Evolutionary conservation across 2,113 vertebrate genomes (phyloP).

Genomic region (Paraplagusia blochii): DNA sequence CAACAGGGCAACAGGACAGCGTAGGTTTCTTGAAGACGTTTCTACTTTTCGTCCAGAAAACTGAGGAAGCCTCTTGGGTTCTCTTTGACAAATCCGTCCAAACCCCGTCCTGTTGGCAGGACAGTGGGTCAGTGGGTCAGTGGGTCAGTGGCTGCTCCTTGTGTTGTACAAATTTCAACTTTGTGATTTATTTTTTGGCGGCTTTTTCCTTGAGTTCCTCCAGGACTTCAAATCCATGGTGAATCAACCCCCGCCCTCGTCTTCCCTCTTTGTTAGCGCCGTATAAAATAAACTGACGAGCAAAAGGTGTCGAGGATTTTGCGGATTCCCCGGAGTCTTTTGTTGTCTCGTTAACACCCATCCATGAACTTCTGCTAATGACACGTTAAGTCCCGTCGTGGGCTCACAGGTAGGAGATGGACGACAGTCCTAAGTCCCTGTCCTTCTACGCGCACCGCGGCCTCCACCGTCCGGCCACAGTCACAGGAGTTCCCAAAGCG

Average conservation of each 20-base stretch:
- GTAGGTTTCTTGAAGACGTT: no score
- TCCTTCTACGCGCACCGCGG: background rate
- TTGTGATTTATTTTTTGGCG: no score
- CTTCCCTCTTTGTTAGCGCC: background rate
- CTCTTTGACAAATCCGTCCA: no score
- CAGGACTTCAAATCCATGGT: no score
- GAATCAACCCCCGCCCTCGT: background rate
- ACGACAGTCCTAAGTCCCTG: slow-evolving; percentile 58
- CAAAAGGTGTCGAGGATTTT: slow-evolving; percentile 58
- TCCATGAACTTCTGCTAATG: slow-evolving; percentile 57
- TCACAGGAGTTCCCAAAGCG: slow-evolving; percentile 2
- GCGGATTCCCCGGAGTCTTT: slow-evolving; percentile 65
- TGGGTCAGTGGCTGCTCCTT: no score
- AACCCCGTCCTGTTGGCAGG: no score
- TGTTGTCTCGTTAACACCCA: slow-evolving; percentile 66
- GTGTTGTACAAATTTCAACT: no score
- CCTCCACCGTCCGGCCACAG: background rate
- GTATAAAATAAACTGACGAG: slow-evolving; percentile 74
- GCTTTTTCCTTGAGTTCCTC: no score
- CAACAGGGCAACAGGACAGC: no score
- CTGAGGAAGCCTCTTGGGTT: no score
- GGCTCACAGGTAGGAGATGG: slow-evolving; percentile 54
- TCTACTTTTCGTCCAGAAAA: no score
- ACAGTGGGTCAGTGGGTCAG: no score
- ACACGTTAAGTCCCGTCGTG: slow-evolving; percentile 69